These are phyloP conservation scores for Pristis pectinata DNA, from an alignment of 2,797 vertebrate genomes.

Conservation along the genomic window DNA sequence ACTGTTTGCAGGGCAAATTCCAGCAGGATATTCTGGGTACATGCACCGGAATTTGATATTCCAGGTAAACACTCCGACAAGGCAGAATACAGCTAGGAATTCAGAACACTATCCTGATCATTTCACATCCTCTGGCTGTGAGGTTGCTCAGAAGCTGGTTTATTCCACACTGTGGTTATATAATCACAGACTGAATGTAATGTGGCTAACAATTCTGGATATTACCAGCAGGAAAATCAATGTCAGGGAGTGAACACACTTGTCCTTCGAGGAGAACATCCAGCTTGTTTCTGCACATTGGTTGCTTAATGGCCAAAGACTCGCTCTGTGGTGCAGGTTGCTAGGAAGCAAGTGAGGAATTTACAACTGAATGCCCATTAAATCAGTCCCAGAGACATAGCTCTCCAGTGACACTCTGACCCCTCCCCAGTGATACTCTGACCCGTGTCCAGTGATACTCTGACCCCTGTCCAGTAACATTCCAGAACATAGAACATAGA, in stretches of 20 bases:
- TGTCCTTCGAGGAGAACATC: conserved; percentile 23
- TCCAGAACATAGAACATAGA: too few relatives aligned
- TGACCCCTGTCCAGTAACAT: neutral
- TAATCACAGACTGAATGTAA: neutral
- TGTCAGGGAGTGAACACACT: conserved; percentile 8
- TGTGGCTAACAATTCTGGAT: too few relatives aligned
- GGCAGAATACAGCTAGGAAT: neutral
- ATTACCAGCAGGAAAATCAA: conserved; percentile 31
- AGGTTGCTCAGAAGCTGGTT: neutral
- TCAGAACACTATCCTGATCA: neutral
- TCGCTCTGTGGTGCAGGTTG: conserved; percentile 44
- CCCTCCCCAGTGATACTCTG: neutral
- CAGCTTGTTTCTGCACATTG: too few relatives aligned
- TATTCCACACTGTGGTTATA: neutral
- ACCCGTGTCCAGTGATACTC: too few relatives aligned
- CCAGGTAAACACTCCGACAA: too few relatives aligned
- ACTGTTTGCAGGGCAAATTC: too few relatives aligned
- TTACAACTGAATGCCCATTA: conserved; percentile 33
- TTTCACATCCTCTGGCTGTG: neutral
- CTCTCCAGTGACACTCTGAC: neutral
- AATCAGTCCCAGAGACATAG: conserved; percentile 40
- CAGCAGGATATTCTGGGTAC: too few relatives aligned
- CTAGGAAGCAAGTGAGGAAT: conserved; percentile 48
- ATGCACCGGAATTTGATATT: too few relatives aligned
- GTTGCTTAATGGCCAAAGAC: neutral